Evolutionary conservation across 2,797 vertebrate genomes (phyloP).

Genomic region (Siniperca undulata): DNA sequence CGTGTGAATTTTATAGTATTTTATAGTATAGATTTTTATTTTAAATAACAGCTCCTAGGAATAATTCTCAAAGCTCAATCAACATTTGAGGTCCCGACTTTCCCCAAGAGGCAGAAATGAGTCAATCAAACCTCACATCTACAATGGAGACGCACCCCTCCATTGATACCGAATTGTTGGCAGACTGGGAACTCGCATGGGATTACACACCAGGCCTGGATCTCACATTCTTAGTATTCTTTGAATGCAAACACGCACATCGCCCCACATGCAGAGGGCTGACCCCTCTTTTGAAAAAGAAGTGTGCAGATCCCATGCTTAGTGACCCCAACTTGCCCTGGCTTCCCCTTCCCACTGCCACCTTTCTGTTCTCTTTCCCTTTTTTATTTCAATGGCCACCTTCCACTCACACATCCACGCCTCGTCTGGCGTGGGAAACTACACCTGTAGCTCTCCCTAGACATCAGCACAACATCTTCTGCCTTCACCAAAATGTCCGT

Average conservation of each 20-base stretch:
- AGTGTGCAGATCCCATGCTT: conserved; percentile 79
- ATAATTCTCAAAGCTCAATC: conserved; percentile 9
- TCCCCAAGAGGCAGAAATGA: conserved; percentile 45
- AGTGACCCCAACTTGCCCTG: conserved; percentile 78
- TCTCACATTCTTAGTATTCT: conserved; percentile 83
- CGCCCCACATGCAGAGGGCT: conserved; percentile 71
- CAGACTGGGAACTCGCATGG: conserved; percentile 68
- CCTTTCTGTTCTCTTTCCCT: conserved; percentile 55
- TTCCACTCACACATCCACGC: conserved; percentile 54
- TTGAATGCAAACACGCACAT: conserved; percentile 75
- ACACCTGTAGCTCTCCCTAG: conserved; percentile 84
- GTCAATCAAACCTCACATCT: conserved; percentile 66
- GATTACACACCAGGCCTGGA: conserved; percentile 77
- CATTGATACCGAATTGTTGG: conserved; percentile 64
- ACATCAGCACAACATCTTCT: conserved; percentile 31
- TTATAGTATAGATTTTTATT: neutral
- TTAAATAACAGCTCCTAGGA: neutral
- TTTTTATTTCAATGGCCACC: conserved; percentile 67
- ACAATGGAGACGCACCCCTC: conserved; percentile 45
- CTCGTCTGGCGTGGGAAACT: conserved; percentile 83
- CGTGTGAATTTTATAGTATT: conserved; percentile 3
- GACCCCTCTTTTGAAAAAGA: conserved; percentile 76
- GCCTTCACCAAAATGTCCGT: neutral
- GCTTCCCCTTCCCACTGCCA: conserved; percentile 78
- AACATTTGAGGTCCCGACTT: conserved; percentile 8